phyloP scores from a whole-genome alignment of 2,113 vertebrate species.

The Bufo gargarizans region DNA sequence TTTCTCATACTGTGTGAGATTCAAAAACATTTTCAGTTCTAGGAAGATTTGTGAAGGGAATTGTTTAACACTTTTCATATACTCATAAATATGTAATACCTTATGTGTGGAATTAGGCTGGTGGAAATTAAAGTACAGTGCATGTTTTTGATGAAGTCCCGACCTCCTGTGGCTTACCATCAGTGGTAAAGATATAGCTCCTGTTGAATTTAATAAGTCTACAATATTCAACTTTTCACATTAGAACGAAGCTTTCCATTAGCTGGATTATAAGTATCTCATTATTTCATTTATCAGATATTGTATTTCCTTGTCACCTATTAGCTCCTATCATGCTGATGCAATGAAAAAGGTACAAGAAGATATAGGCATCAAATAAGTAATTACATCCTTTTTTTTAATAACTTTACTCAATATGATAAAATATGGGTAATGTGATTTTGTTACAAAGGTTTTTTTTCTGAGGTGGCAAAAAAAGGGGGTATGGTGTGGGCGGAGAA shows the following conservation, averaged over 20 bases:
- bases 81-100: slow-evolving; percentile 49
- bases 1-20: slow-evolving; percentile 42
- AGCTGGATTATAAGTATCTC: not conserved
- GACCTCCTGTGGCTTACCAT: slow-evolving; percentile 33
- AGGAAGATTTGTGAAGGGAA: slow-evolving; percentile 32
- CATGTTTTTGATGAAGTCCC: slow-evolving; percentile 28
- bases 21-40: slow-evolving; percentile 15
- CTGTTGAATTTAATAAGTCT: not conserved
- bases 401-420: not conserved
- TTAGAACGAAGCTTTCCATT: slow-evolving; percentile 9
- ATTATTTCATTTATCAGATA: not conserved
- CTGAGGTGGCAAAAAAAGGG: too few species aligned
- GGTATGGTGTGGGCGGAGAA: too few species aligned
- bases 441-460: too few species aligned
- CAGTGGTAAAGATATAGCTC: not conserved
- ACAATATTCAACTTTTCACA: slow-evolving; percentile 15
- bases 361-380: not conserved
- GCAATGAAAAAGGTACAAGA: not conserved
- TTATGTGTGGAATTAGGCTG: slow-evolving; percentile 49
- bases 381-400: not conserved
- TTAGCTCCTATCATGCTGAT: too few species aligned
- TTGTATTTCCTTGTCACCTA: not conserved
- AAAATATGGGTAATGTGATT: not conserved
- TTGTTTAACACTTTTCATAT: slow-evolving; percentile 42
- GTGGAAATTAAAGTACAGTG: slow-evolving; percentile 39